Evolutionary conservation across 2,113 vertebrate genomes (phyloP).

Genomic region (Sceloporus undulatus): DNA sequence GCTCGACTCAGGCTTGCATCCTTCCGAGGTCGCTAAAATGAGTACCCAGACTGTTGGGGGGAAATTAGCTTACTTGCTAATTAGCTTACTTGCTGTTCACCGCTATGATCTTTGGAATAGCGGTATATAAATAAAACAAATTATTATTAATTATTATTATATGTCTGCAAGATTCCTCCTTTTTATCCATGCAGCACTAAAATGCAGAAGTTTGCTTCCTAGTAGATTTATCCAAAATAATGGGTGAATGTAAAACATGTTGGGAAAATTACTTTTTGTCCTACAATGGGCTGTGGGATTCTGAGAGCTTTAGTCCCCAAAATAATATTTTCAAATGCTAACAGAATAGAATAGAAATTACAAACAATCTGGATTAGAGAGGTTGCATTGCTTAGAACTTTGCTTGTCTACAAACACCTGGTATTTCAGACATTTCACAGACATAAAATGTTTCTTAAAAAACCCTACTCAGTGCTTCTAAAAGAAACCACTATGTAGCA

Average conservation of each 20-base stretch:
- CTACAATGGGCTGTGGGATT: too few species aligned
- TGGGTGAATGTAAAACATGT: neutral
- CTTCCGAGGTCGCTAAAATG: too few species aligned
- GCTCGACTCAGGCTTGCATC: too few species aligned
- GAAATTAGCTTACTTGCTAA: too few species aligned
- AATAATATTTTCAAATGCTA: neutral
- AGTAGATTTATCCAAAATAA: neutral
- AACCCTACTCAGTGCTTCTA: slow-evolving; percentile 46
- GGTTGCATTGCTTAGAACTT: slow-evolving; percentile 40
- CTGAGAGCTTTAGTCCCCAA: too few species aligned
- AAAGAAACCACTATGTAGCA: slow-evolving; percentile 32
- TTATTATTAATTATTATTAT: too few species aligned
- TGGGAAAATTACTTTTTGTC: too few species aligned
- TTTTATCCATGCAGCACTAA: neutral
- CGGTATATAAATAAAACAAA: too few species aligned
- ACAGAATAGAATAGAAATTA: neutral
- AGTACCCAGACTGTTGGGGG: too few species aligned
- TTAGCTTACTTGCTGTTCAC: too few species aligned
- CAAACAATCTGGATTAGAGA: neutral
- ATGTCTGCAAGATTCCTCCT: slow-evolving; percentile 32
- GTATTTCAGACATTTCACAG: slow-evolving; percentile 47
- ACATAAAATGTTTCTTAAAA: slow-evolving; percentile 43
- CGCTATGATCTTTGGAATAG: too few species aligned
- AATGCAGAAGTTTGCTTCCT: neutral
- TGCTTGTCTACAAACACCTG: slow-evolving; percentile 61